Conservation (phyloP, 92 coral and sea anemone species). For the Epizoanthus stellaris region DNA sequence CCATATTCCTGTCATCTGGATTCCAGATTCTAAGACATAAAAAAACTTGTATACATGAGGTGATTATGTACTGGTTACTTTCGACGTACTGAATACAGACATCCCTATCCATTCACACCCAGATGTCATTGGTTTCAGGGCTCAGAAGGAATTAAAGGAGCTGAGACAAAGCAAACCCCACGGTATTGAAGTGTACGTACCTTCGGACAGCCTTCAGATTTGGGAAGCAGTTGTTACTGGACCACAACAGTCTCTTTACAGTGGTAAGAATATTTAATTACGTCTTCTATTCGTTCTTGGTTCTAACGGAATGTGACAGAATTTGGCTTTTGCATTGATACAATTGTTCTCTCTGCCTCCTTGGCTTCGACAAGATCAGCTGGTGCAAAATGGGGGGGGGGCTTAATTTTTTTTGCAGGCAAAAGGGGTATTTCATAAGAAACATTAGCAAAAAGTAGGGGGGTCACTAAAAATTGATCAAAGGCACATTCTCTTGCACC, state of each 20-base stretch:
- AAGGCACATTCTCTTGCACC: no score
- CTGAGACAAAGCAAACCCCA: slow-evolving; percentile 75
- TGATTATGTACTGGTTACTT: no score
- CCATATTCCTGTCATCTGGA: no score
- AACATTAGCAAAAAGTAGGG: no score
- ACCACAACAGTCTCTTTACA: slow-evolving; percentile 74
- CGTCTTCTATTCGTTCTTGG: no score
- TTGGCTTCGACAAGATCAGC: no score
- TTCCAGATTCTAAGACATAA: no score
- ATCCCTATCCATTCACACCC: not conserved
- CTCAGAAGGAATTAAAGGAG: slow-evolving; percentile 74
- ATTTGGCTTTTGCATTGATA: not conserved
- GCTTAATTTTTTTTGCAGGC: no score
- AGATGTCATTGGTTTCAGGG: slow-evolving; percentile 39
- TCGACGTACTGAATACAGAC: not conserved
- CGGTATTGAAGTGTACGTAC: slow-evolving; percentile 77
- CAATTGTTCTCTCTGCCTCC: not conserved
- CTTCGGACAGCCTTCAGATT: slow-evolving; percentile 83
- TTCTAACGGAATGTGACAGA: not conserved
- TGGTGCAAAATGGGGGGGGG: no score
- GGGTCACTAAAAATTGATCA: no score
- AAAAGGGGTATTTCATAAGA: no score
- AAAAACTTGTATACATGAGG: no score
- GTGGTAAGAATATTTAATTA: slow-evolving; percentile 42
- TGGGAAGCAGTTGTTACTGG: slow-evolving; percentile 86